phyloP scores from a whole-genome alignment of 2,888 invertebrate species.

The Phymatocera aterrima region DNA sequence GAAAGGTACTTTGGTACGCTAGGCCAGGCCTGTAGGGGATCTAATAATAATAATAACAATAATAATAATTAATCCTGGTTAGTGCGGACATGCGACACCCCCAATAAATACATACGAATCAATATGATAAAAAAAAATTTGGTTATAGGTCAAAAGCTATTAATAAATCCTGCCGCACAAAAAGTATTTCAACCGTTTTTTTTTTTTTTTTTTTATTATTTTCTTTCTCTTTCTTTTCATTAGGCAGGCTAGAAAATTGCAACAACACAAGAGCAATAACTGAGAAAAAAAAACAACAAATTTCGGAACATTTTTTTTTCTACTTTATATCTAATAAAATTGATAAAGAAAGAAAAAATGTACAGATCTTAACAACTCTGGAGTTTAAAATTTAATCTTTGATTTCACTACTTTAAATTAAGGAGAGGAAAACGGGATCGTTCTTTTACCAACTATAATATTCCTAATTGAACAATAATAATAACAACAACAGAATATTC shows the following conservation, averaged over 20 bases:
- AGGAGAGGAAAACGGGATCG: not conserved
- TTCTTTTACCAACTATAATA: constrained; percentile 6
- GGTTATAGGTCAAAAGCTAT: constrained; percentile 51
- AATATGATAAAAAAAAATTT: not conserved
- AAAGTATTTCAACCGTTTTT: too few relatives aligned
- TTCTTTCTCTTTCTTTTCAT: constrained; percentile 13
- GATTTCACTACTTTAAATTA: constrained; percentile 20
- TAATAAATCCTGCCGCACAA: constrained; percentile 36
- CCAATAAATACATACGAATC: constrained; percentile 33
- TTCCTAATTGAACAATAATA: constrained; percentile 25
- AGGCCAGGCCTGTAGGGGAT: constrained; percentile 72
- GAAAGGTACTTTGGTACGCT: constrained; percentile 72
- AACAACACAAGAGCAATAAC: constrained; percentile 16
- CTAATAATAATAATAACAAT: constrained; percentile 50
- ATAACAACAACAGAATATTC: constrained; percentile 40
- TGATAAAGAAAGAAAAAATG: not conserved
- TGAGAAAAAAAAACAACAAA: not conserved
- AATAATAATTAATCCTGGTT: too few relatives aligned
- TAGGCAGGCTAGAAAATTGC: constrained; percentile 4
- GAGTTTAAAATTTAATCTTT: constrained; percentile 44
- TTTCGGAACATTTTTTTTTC: not conserved
- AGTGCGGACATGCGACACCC: constrained; percentile 68
- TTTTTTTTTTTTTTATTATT: too few relatives aligned
- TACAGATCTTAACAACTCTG: constrained; percentile 34
- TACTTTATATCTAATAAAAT: not conserved